phyloP scores from a whole-genome alignment of 2,113 vertebrate species.

The Coryphaenoides rupestris region DNA sequence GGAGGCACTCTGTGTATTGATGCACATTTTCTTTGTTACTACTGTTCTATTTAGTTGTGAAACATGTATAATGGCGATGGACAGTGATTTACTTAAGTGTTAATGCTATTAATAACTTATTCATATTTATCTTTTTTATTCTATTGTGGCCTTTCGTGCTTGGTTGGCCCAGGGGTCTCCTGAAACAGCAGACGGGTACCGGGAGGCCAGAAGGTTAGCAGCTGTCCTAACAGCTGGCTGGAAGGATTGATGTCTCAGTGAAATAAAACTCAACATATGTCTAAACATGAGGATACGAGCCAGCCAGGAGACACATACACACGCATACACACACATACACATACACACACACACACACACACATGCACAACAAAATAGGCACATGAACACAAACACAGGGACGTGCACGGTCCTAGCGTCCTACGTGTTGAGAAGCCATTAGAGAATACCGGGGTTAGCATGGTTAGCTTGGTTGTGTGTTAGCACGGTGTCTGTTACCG shows the following conservation, averaged over 20 bases:
- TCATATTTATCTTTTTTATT: too few species aligned
- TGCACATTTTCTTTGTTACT: too few species aligned
- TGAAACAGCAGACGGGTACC: too few species aligned
- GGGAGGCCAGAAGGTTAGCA: conserved; percentile 60
- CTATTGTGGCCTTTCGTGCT: too few species aligned
- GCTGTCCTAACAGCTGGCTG: conserved; percentile 95
- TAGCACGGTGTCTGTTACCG: conserved; percentile 62
- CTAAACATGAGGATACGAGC: conserved; percentile 87
- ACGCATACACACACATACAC: conserved; percentile 28
- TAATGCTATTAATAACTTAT: too few species aligned
- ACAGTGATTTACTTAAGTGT: too few species aligned
- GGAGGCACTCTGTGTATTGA: too few species aligned
- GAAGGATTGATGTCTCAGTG: conserved; percentile 96
- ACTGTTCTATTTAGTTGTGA: too few species aligned
- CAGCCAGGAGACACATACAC: conserved; percentile 40
- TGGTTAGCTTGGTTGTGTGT: conserved; percentile 50
- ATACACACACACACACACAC: conserved; percentile 15
- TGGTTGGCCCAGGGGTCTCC: too few species aligned
- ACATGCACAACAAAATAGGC: conserved; percentile 7
- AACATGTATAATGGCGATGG: too few species aligned
- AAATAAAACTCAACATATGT: conserved; percentile 99
- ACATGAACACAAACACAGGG: conserved; percentile 15
- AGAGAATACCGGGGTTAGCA: conserved; percentile 44
- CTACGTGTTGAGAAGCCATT: conserved; percentile 61
- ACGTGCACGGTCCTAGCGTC: not conserved